Conservation (phyloP, 2,888 invertebrate genomes). For the Apamea epomidion region DNA sequence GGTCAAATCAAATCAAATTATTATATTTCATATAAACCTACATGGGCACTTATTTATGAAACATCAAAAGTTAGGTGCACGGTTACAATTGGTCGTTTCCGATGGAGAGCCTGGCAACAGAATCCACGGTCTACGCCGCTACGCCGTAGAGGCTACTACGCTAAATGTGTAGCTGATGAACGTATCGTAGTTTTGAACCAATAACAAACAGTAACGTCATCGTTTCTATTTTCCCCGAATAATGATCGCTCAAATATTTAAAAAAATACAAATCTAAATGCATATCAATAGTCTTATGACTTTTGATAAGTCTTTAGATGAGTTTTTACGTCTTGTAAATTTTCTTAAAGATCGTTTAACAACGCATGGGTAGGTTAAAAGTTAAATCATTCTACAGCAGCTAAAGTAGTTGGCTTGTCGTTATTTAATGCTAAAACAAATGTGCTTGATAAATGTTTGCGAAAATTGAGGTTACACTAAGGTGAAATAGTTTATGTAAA, state of each 20-base stretch:
- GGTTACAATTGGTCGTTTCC: no score
- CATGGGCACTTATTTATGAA: no score
- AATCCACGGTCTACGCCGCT: constrained; percentile 3
- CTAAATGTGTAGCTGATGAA: background rate
- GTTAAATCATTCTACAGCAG: constrained; percentile 9
- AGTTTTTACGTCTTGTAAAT: background rate
- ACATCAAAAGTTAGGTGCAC: no score
- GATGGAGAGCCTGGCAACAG: no score
- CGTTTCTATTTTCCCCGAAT: no score
- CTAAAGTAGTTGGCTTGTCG: constrained; percentile 49
- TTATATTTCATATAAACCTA: no score
- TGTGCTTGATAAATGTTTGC: constrained; percentile 59
- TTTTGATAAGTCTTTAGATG: no score
- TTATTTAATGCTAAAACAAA: constrained; percentile 59
- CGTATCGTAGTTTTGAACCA: background rate
- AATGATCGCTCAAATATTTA: no score
- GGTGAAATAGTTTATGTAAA: constrained; percentile 67
- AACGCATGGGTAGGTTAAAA: background rate
- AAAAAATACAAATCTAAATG: no score
- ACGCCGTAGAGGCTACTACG: constrained; percentile 17
- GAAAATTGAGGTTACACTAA: constrained; percentile 62
- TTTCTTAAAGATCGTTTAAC: background rate
- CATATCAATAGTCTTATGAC: no score
- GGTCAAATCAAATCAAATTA: no score
- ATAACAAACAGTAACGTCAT: background rate